A percentile compares a stretch with the other conserved stretches of the same genome.
Conservation (phyloP, 2,888 invertebrate species). For the Spatulosminthurus flaviceps region DNA sequence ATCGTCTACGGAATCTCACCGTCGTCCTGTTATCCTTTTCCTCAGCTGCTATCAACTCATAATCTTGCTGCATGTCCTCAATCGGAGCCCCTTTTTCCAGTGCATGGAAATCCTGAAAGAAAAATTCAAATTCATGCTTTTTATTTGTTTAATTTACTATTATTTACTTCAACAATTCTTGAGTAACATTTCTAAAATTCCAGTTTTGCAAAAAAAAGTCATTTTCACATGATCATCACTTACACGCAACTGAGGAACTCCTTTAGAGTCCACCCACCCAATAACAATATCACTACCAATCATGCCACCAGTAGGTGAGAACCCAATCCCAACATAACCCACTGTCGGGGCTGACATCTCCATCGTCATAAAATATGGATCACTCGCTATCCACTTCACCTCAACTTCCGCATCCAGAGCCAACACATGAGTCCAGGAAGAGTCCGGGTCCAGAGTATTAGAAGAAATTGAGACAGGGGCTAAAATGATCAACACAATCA, state of each 20-base stretch:
- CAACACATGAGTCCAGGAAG: conserved; percentile 52
- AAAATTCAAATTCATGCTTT: too few species aligned
- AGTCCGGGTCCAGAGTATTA: not conserved
- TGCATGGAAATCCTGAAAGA: conserved; percentile 64
- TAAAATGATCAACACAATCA: conserved; percentile 14
- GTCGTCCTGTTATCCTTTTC: conserved; percentile 65
- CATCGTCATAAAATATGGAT: conserved; percentile 78
- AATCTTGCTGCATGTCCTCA: conserved; percentile 65
- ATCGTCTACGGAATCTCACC: conserved; percentile 64
- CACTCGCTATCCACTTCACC: conserved; percentile 52
- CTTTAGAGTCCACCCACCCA: conserved; percentile 81
- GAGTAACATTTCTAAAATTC: too few species aligned
- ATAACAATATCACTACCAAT: conserved; percentile 86
- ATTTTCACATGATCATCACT: not conserved
- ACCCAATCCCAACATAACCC: conserved; percentile 88
- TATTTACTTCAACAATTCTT: too few species aligned
- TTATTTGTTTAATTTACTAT: too few species aligned
- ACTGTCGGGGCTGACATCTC: conserved; percentile 83
- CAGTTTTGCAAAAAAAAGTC: too few species aligned
- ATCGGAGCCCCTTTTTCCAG: conserved; percentile 59
- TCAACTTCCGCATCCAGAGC: conserved; percentile 45
- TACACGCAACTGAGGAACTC: conserved; percentile 54
- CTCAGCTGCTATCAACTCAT: conserved; percentile 63
- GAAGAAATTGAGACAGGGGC: conserved; percentile 18
- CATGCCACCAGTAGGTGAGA: conserved; percentile 82